These are phyloP conservation scores for Trachymyrmex septentrionalis DNA, from an alignment of 1,140 invertebrate genomes.

Conservation along the genomic window DNA sequence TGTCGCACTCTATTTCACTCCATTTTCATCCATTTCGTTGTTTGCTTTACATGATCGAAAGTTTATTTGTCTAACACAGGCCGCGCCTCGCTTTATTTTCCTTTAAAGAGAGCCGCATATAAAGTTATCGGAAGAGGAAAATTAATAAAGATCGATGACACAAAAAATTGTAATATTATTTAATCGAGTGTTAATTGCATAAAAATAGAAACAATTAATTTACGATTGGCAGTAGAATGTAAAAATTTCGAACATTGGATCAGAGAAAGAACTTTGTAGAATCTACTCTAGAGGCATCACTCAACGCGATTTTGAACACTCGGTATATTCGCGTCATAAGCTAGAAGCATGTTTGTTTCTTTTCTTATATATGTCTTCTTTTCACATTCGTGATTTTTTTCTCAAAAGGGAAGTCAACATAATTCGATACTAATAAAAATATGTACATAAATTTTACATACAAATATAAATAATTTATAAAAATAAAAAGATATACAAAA, in stretches of 20 bases:
- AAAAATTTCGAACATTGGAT: not conserved
- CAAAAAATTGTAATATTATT: not conserved
- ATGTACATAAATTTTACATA: not conserved
- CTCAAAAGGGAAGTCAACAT: not conserved
- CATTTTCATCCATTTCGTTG: constrained; percentile 39
- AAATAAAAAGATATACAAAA: not conserved
- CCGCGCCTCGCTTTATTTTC: constrained; percentile 31
- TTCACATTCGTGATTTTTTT: not conserved
- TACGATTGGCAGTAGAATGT: not conserved
- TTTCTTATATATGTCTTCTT: not conserved
- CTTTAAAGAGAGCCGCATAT: not conserved
- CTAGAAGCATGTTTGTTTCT: not conserved
- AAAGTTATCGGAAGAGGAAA: not conserved
- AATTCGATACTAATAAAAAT: not conserved
- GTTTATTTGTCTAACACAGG: constrained; percentile 39
- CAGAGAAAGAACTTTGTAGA: not conserved
- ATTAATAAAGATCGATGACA: constrained; percentile 17
- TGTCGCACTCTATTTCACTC: constrained; percentile 32
- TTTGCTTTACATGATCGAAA: constrained; percentile 36
- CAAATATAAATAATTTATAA: not conserved
- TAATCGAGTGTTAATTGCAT: not conserved
- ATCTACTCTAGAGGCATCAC: not conserved
- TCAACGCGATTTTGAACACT: not conserved
- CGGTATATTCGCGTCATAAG: not conserved
- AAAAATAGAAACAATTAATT: constrained; percentile 11